These are phyloP conservation scores for Entomyzon cyanotis DNA, from an alignment of 2,113 vertebrate species.

Conservation along the genomic window DNA sequence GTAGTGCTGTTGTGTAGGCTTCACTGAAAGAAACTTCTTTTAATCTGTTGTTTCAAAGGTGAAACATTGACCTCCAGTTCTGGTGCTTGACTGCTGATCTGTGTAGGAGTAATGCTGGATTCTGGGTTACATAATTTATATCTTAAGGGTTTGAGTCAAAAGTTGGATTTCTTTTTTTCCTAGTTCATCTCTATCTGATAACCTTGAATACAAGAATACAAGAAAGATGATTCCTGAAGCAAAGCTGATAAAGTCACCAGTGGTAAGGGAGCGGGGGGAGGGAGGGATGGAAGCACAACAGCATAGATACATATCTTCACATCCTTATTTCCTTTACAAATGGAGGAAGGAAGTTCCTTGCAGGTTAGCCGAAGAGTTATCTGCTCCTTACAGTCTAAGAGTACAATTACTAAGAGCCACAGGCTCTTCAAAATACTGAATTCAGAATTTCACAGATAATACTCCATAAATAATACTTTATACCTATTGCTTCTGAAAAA, in stretches of 20 bases:
- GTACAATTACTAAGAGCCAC: not conserved
- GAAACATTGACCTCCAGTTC: not conserved
- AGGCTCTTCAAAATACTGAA: not conserved
- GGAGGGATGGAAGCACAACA: not conserved
- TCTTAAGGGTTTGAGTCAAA: constrained; percentile 12
- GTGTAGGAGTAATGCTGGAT: not conserved
- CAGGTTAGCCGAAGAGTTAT: not conserved
- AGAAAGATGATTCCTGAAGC: not conserved
- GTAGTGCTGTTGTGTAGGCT: not conserved
- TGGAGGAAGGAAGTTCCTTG: constrained; percentile 16
- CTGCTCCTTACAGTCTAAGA: not conserved
- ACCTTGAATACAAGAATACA: not conserved
- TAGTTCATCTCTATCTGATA: constrained; percentile 1
- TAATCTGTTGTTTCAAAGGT: not conserved
- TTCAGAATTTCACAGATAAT: not conserved
- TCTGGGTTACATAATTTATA: not conserved
- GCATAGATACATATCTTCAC: constrained; percentile 39
- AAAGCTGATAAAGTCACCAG: constrained; percentile 34
- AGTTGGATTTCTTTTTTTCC: not conserved
- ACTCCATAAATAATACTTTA: not conserved
- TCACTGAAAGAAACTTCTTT: not conserved
- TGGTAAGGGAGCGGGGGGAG: not conserved
- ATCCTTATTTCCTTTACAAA: constrained; percentile 38
- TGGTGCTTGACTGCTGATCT: not conserved
- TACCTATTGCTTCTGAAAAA: not conserved